phyloP scores from a whole-genome alignment of 2,888 invertebrate species.

The Galeopsomyia nigrocyanea region DNA sequence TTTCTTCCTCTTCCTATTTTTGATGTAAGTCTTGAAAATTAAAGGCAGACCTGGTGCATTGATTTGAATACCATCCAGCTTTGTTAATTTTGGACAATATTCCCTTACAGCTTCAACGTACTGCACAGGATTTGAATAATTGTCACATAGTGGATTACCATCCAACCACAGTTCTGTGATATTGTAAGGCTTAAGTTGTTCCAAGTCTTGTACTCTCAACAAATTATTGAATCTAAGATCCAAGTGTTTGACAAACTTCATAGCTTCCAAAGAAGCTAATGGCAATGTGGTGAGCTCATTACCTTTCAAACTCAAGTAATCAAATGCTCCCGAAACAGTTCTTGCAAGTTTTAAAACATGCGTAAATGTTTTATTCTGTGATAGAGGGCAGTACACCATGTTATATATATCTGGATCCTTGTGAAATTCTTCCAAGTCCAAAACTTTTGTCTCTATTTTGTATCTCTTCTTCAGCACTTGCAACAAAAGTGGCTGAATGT shows the following conservation, averaged over 20 bases:
- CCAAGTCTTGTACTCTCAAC: conserved; percentile 57
- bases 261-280: conserved; percentile 51
- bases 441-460: conserved; percentile 57
- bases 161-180: conserved; percentile 74
- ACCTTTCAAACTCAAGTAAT: conserved; percentile 57
- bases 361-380: conserved; percentile 69
- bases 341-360: conserved; percentile 67
- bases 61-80: conserved; percentile 72
- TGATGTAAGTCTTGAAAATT: conserved; percentile 52
- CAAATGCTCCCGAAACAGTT: conserved; percentile 54
- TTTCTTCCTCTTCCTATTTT: conserved; percentile 46
- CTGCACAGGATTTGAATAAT: conserved; percentile 72
- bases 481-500: conserved; percentile 68
- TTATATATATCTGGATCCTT: conserved; percentile 66
- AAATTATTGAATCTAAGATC: conserved; percentile 64
- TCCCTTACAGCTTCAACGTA: conserved; percentile 74
- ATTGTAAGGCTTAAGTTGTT: conserved; percentile 64
- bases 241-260: conserved; percentile 57
- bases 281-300: conserved; percentile 57
- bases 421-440: conserved; percentile 69
- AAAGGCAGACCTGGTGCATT: conserved; percentile 53
- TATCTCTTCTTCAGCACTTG: conserved; percentile 66
- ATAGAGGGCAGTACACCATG: conserved; percentile 68
- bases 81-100: conserved; percentile 71
- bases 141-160: conserved; percentile 80